Evolutionary conservation across 2,888 invertebrate genomes (phyloP).

Genomic region (Torymus texanus): DNA sequence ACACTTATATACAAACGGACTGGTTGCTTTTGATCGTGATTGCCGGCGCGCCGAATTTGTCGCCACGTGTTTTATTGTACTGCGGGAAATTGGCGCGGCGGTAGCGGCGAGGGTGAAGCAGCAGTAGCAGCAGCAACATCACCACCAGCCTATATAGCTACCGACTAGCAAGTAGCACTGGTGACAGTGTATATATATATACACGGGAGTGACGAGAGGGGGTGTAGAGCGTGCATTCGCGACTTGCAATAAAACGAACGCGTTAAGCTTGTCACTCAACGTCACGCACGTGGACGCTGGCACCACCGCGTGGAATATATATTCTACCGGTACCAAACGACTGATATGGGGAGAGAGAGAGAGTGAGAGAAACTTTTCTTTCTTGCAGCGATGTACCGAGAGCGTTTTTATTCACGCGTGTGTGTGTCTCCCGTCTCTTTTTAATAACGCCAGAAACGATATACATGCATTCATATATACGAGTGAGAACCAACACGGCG

Average conservation of each 20-base stretch:
- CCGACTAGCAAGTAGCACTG: not conserved
- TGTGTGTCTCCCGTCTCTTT: not conserved
- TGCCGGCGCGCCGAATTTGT: conserved; percentile 71
- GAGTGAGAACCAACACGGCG: no score
- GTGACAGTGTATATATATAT: not conserved
- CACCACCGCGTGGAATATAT: not conserved
- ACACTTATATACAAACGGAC: conserved; percentile 49
- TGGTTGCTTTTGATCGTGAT: conserved; percentile 70
- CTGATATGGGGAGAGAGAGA: not conserved
- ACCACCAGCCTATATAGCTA: no score
- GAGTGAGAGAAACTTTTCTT: conserved; percentile 28
- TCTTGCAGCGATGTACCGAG: not conserved
- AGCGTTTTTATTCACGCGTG: not conserved
- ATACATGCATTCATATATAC: not conserved
- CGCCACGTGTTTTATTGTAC: conserved; percentile 72
- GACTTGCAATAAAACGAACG: conserved; percentile 69
- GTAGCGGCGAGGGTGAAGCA: not conserved
- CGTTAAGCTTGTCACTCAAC: conserved; percentile 72
- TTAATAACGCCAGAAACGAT: not conserved
- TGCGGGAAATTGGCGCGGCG: conserved; percentile 23
- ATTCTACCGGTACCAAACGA: not conserved
- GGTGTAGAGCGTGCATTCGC: not conserved
- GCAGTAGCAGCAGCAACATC: not conserved
- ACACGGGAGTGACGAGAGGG: not conserved
- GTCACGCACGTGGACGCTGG: conserved; percentile 60